Conservation (phyloP, 2,113 vertebrate species). For the Sciurus niger region DNA sequence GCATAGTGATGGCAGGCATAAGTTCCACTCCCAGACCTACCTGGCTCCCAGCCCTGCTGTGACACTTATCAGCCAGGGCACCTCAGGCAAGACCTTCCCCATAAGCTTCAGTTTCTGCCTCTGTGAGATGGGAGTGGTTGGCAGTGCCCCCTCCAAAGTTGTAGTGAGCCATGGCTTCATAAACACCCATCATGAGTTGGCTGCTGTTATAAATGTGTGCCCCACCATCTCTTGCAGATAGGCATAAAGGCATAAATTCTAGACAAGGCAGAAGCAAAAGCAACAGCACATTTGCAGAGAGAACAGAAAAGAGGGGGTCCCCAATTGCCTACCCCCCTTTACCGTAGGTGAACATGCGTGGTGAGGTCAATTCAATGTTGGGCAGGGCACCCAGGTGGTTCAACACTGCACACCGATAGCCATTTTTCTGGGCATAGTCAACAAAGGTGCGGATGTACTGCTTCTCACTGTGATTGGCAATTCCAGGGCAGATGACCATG, state of each 20-base stretch:
- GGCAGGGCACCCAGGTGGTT: conserved; percentile 98
- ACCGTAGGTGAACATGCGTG: conserved; percentile 99
- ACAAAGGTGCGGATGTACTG: conserved; percentile 99
- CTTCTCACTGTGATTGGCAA: conserved; percentile 99
- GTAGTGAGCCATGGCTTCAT: background rate
- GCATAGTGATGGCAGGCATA: rapidly evolving
- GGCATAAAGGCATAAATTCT: background rate
- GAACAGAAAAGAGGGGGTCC: background rate
- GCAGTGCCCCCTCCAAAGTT: background rate
- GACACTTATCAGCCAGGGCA: background rate
- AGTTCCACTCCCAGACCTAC: too few species aligned
- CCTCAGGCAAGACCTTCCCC: background rate
- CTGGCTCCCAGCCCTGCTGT: background rate
- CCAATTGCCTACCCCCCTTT: conserved; percentile 67
- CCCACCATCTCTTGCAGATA: background rate
- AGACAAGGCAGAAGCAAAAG: background rate
- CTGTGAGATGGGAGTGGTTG: background rate
- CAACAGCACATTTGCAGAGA: rapidly evolving
- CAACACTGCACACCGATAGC: conserved; percentile 97
- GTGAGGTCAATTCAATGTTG: conserved; percentile 98
- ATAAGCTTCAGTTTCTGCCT: background rate
- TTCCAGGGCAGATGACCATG: conserved; percentile 99
- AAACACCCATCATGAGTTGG: background rate
- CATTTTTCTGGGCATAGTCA: conserved; percentile 96
- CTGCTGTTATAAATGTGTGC: background rate